Percentiles rank a stretch among this genome's conserved stretches.
These are phyloP conservation scores for Macrosteles quadrilineatus DNA, from an alignment of 1,140 invertebrate species.

Conservation along the genomic window DNA sequence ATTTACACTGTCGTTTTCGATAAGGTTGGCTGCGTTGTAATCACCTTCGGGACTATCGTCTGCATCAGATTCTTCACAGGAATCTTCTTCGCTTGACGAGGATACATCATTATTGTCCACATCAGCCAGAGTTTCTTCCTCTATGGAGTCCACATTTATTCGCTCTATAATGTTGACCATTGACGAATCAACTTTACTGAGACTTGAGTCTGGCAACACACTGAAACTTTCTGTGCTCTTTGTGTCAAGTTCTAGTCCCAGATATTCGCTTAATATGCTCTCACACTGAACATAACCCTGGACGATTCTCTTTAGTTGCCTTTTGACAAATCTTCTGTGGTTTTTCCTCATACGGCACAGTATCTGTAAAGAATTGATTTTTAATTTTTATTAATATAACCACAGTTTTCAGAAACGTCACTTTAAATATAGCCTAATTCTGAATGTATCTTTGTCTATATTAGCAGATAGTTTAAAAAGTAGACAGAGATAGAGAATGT, in stretches of 20 bases:
- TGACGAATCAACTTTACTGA: slow-evolving; percentile 40
- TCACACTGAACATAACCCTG: slow-evolving; percentile 61
- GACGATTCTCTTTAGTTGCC: slow-evolving; percentile 61
- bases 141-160: background rate
- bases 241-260: background rate
- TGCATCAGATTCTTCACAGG: too few relatives aligned
- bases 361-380: slow-evolving; percentile 49
- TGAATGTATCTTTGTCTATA: too few relatives aligned
- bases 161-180: background rate
- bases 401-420: too few relatives aligned
- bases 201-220: slow-evolving; percentile 35
- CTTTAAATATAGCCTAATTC: too few relatives aligned
- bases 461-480: too few relatives aligned
- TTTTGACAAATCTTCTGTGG: slow-evolving; percentile 54
- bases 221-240: background rate
- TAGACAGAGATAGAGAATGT: too few relatives aligned
- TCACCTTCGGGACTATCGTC: slow-evolving; percentile 35
- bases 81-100: slow-evolving; percentile 34
- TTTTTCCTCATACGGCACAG: slow-evolving; percentile 59
- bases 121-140: background rate
- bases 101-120: background rate
- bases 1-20: slow-evolving; percentile 25
- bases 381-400: too few relatives aligned
- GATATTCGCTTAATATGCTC: slow-evolving; percentile 39
- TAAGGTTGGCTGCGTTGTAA: too few relatives aligned